Evolutionary conservation across 2,888 invertebrate genomes (phyloP).

Genomic region (Polydrusus tereticollis): DNA sequence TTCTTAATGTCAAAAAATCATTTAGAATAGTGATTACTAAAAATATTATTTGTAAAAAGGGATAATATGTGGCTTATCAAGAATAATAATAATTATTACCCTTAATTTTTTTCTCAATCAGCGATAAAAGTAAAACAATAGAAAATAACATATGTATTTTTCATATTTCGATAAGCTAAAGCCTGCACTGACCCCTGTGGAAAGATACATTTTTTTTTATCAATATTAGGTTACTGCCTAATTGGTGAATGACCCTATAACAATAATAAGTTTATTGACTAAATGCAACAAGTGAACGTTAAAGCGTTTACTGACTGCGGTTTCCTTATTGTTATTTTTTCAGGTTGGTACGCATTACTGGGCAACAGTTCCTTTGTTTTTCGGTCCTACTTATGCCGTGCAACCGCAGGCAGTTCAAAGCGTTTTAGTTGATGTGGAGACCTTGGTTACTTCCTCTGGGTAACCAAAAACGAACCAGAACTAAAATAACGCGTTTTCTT

Average conservation of each 20-base stretch:
- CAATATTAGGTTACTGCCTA: too few relatives aligned
- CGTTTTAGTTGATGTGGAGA: constrained; percentile 4
- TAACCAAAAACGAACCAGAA: neutral
- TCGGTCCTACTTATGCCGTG: constrained; percentile 12
- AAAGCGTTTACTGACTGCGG: constrained; percentile 16
- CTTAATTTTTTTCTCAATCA: too few relatives aligned
- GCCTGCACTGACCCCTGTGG: too few relatives aligned
- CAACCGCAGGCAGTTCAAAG: constrained; percentile 18
- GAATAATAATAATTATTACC: too few relatives aligned
- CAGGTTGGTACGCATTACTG: constrained; percentile 6
- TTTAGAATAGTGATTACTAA: too few relatives aligned
- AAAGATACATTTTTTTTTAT: too few relatives aligned
- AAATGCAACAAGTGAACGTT: neutral
- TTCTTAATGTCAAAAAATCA: too few relatives aligned
- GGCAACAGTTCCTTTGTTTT: constrained; percentile 28
- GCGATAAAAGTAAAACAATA: too few relatives aligned
- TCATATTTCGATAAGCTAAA: too few relatives aligned
- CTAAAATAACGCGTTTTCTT: neutral
- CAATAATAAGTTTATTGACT: neutral
- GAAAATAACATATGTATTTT: too few relatives aligned
- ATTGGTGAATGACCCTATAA: neutral
- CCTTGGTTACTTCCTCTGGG: constrained; percentile 25
- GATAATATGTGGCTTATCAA: too few relatives aligned
- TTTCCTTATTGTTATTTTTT: constrained; percentile 28
- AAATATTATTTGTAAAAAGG: too few relatives aligned